Conservation (phyloP, 2,888 invertebrate species). For the Lasioglossum figueresi region DNA sequence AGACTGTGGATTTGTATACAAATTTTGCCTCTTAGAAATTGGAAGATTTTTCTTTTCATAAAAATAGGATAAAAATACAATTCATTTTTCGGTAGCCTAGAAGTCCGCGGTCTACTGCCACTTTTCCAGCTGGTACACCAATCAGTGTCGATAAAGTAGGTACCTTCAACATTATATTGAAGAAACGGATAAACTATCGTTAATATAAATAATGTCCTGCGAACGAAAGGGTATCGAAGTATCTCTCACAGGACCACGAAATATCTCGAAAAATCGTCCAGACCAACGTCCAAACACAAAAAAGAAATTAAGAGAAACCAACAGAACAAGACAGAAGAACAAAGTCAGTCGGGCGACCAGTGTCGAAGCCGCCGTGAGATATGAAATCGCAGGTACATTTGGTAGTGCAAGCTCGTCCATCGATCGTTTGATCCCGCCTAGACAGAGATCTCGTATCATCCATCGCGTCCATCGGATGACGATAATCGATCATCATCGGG, state of each 20-base stretch:
- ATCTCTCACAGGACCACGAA: background rate
- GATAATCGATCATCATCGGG: background rate
- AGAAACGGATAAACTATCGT: background rate
- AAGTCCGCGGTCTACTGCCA: background rate
- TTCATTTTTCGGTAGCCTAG: background rate
- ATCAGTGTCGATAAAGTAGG: background rate
- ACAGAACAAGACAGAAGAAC: background rate
- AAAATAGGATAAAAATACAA: background rate
- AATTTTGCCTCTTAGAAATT: background rate
- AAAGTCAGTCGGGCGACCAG: background rate
- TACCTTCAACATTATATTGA: too few relatives aligned
- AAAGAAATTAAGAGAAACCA: background rate
- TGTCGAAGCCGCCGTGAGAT: background rate
- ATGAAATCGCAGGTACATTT: slow-evolving; percentile 68
- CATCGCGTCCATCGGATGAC: background rate
- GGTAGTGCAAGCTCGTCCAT: slow-evolving; percentile 47
- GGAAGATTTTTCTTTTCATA: background rate
- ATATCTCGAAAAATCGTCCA: slow-evolving; percentile 5
- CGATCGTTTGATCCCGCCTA: slow-evolving; percentile 10
- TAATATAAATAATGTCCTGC: too few relatives aligned
- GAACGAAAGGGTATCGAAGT: background rate
- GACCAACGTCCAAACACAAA: background rate
- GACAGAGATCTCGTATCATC: background rate
- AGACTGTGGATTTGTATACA: background rate
- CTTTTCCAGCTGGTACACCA: background rate